A percentile compares a stretch with the other conserved stretches of the same genome.
Evolutionary conservation across 2,888 invertebrate species (phyloP).

Genomic region (Conus canariensis): DNA sequence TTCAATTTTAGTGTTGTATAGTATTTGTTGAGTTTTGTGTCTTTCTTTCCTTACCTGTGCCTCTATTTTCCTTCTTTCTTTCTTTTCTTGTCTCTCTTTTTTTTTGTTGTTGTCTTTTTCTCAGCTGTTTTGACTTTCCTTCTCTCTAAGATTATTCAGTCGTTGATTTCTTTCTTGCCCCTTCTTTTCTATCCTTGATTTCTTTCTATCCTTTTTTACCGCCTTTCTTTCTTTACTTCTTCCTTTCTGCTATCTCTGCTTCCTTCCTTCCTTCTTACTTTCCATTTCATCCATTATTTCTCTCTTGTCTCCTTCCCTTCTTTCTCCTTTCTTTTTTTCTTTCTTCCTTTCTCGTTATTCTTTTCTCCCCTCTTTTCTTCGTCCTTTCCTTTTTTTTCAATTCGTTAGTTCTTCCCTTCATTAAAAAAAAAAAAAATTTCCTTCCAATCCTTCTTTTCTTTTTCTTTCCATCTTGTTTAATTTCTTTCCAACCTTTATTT

Average conservation of each 20-base stretch:
- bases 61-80: not conserved
- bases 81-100: not conserved
- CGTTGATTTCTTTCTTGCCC: not conserved
- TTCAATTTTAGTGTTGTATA: not conserved
- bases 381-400: not conserved
- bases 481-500: not conserved
- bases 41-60: not conserved
- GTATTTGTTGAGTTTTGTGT: not conserved
- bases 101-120: not conserved
- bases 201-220: not conserved
- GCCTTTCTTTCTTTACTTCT: not conserved
- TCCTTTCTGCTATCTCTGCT: not conserved
- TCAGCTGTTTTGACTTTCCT: not conserved
- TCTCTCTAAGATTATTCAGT: not conserved
- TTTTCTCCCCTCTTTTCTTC: not conserved
- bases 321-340: not conserved
- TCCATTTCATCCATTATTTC: not conserved
- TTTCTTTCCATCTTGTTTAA: too few relatives aligned
- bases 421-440: too few relatives aligned
- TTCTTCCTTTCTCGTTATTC: not conserved
- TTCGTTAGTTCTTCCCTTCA: too few relatives aligned
- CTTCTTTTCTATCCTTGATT: not conserved
- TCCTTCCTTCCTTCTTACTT: not conserved
- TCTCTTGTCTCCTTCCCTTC: not conserved
- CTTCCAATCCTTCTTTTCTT: too few relatives aligned